phyloP scores from a whole-genome alignment of 2,113 vertebrate species.

The Mandrillus leucophaeus region DNA sequence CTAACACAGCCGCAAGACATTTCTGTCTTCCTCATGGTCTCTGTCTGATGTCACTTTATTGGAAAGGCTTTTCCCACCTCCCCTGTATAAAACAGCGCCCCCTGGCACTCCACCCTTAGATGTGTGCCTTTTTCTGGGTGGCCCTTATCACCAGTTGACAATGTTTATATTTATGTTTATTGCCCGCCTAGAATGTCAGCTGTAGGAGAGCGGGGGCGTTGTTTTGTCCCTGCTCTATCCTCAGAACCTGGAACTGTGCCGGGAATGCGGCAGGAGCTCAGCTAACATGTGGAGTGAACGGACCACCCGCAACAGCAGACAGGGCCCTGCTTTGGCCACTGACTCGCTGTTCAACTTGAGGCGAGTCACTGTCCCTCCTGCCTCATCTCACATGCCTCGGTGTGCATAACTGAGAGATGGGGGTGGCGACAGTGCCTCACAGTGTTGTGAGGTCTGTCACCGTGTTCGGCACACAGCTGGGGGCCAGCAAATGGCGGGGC shows the following conservation, averaged over 20 bases:
- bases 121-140: background rate
- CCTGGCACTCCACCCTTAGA: background rate
- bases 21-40: background rate
- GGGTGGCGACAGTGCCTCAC: background rate
- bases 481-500: background rate
- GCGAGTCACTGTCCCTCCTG: background rate
- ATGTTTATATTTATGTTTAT: background rate
- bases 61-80: background rate
- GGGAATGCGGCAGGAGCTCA: background rate
- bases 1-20: rapidly evolving
- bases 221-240: background rate
- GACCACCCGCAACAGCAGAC: background rate
- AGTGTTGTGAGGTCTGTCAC: background rate
- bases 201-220: background rate
- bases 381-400: background rate
- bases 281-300: rapidly evolving
- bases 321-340: background rate
- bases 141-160: background rate
- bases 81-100: background rate
- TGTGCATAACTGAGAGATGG: background rate
- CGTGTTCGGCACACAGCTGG: background rate
- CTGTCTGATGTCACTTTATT: background rate
- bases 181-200: background rate
- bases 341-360: background rate
- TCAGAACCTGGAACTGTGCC: background rate